These are phyloP conservation scores for Caenorhabditis tropicalis DNA, from an alignment of 1,140 invertebrate genomes.

Conservation along the genomic window DNA sequence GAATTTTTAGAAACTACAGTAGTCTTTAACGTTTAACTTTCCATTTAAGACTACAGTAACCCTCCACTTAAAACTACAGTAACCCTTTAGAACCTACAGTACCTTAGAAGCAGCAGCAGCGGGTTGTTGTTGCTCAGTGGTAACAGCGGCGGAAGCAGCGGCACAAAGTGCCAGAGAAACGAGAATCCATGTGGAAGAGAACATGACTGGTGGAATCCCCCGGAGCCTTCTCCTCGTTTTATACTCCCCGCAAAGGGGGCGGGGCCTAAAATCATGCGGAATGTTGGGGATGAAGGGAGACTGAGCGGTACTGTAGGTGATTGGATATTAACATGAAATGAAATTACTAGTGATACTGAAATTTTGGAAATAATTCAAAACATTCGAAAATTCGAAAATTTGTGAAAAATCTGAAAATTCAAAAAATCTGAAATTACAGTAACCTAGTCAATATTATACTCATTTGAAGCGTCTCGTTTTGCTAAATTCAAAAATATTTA, in stretches of 20 bases:
- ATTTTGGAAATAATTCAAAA: no score
- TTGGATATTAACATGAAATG: no score
- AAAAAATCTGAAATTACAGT: no score
- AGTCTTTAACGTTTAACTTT: not conserved
- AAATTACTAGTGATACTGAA: no score
- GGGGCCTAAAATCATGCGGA: not conserved
- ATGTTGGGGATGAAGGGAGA: not conserved
- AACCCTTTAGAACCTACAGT: not conserved
- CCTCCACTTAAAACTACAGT: not conserved
- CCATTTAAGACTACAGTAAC: not conserved
- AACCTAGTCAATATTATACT: no score
- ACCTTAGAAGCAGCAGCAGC: not conserved
- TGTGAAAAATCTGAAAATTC: not conserved
- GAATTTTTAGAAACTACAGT: not conserved
- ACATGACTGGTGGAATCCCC: not conserved
- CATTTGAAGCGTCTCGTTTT: no score
- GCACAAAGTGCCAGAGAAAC: not conserved
- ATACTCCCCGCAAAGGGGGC: not conserved
- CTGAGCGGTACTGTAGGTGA: no score
- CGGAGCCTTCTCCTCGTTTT: not conserved
- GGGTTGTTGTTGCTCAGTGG: not conserved
- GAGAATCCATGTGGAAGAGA: slow-evolving; percentile 7
- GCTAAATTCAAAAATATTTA: no score
- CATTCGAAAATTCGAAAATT: no score
- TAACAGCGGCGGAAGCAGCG: not conserved